Evolutionary conservation across 2,113 vertebrate species (phyloP).

Genomic region (Gallinago paraguaiae): DNA sequence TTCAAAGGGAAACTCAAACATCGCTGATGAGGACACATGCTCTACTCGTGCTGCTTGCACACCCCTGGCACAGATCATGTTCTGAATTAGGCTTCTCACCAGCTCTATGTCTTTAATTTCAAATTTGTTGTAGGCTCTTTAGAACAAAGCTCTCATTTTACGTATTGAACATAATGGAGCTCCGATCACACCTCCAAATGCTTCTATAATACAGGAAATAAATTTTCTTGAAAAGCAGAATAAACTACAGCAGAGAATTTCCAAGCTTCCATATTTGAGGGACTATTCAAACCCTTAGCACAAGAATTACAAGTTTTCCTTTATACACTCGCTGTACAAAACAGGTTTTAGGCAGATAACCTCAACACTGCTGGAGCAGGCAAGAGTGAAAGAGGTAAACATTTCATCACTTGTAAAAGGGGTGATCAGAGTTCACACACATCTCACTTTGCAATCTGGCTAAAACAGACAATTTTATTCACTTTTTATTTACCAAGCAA

Average conservation of each 20-base stretch:
- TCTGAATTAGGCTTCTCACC: not conserved
- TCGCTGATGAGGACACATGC: not conserved
- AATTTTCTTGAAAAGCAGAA: not conserved
- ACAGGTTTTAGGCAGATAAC: not conserved
- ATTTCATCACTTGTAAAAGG: not conserved
- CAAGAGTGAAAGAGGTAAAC: not conserved
- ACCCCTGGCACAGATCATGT: not conserved
- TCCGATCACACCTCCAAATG: not conserved
- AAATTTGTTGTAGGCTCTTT: not conserved
- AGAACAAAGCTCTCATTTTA: not conserved
- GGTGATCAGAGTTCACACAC: not conserved
- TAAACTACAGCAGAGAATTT: not conserved
- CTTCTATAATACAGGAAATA: not conserved
- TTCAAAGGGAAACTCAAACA: not conserved
- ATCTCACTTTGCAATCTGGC: not conserved
- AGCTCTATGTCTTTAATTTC: not conserved
- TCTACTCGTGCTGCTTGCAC: not conserved
- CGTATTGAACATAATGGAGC: not conserved
- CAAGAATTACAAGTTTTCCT: not conserved
- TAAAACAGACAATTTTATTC: not conserved
- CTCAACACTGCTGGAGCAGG: not conserved
- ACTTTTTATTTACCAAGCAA: not conserved
- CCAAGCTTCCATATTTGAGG: not conserved
- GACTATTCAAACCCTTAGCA: not conserved
- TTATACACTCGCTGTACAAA: not conserved